phyloP scores from a whole-genome alignment of 2,888 invertebrate genomes.

The Liopterus haemorrhoidalis region DNA sequence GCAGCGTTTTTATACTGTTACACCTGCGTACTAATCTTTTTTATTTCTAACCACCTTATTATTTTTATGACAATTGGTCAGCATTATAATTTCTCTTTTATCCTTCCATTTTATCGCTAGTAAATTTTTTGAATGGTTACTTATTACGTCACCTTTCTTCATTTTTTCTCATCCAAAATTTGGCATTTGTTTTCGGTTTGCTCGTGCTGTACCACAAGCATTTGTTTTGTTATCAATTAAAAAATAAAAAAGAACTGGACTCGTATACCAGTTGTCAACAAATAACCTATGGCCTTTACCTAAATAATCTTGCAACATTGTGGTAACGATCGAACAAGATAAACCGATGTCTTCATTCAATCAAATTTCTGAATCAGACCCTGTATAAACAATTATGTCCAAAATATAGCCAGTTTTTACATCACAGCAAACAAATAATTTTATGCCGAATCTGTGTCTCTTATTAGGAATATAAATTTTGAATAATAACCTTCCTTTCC shows the following conservation, averaged over 20 bases:
- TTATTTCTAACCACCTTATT: too few species aligned
- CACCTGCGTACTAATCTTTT: too few species aligned
- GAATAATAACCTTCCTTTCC: conserved; percentile 26
- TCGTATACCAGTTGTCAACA: conserved; percentile 35
- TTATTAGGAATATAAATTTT: conserved; percentile 27
- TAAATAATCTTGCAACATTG: conserved; percentile 26
- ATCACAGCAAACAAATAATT: conserved; percentile 33
- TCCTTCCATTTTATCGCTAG: too few species aligned
- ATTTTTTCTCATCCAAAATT: conserved; percentile 25
- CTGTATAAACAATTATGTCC: conserved; percentile 32
- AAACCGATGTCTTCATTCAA: conserved; percentile 20
- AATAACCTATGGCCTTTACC: conserved; percentile 30
- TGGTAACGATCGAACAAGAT: conserved; percentile 27
- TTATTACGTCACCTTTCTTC: conserved; percentile 15
- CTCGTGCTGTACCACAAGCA: conserved; percentile 32
- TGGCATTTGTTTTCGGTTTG: conserved; percentile 32
- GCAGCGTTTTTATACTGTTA: too few species aligned
- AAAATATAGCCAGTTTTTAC: conserved; percentile 30
- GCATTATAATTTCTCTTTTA: too few species aligned
- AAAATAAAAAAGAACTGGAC: conserved; percentile 22
- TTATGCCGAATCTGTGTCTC: conserved; percentile 29
- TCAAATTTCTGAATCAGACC: conserved; percentile 18
- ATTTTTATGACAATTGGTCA: too few species aligned
- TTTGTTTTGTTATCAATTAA: conserved; percentile 23
- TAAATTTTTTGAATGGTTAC: too few species aligned